A percentile compares a stretch with the other conserved stretches of the same genome.
These are phyloP conservation scores for Bucorvus abyssinicus DNA, from an alignment of 2,797 vertebrate species.

Conservation along the genomic window DNA sequence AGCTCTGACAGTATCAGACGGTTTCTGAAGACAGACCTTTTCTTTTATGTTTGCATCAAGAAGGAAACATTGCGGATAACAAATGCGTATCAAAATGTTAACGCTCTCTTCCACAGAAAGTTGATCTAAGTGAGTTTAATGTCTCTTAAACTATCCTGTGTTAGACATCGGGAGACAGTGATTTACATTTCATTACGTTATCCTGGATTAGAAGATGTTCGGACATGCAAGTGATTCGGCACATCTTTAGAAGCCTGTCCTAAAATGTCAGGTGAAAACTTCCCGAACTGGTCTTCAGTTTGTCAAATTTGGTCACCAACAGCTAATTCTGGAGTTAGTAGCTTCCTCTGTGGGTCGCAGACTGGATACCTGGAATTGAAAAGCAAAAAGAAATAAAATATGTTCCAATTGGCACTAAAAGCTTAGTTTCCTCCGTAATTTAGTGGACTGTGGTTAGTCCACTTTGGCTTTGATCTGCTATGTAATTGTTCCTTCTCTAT, in stretches of 20 bases:
- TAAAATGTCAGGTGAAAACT: neutral
- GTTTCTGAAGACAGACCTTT: neutral
- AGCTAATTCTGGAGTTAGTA: neutral
- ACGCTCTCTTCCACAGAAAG: neutral
- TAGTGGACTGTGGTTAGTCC: neutral
- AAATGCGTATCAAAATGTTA: neutral
- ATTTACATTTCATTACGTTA: neutral
- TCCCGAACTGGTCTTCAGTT: neutral
- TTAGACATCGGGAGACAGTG: neutral
- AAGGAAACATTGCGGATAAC: neutral
- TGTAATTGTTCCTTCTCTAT: neutral
- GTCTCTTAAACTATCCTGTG: neutral
- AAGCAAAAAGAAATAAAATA: neutral
- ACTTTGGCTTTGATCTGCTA: neutral
- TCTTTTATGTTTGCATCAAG: neutral
- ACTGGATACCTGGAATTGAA: neutral
- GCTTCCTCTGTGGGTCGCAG: neutral
- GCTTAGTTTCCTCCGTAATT: neutral
- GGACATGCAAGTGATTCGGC: neutral
- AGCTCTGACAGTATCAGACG: neutral
- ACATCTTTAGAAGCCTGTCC: neutral
- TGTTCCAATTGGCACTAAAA: neutral
- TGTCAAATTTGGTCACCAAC: neutral
- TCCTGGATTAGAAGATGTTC: neutral
- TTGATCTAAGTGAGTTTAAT: neutral